Evolutionary conservation across 2,113 vertebrate genomes (phyloP).

Genomic region (Neomonachus schauinslandi): DNA sequence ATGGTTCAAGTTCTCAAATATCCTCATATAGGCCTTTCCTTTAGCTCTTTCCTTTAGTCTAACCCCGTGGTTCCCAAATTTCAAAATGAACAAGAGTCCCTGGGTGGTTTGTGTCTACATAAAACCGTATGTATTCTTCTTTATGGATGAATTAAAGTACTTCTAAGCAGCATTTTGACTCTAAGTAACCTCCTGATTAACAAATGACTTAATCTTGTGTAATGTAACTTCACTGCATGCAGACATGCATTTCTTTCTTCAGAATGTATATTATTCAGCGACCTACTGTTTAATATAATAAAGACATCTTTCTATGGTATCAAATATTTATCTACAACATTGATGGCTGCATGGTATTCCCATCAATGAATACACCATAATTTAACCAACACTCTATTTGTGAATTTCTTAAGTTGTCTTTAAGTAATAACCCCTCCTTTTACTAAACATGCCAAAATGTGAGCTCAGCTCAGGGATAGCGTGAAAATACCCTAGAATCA

Average conservation of each 20-base stretch:
- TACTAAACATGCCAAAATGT: not conserved
- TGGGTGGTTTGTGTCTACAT: not conserved
- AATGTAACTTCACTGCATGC: not conserved
- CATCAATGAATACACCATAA: not conserved
- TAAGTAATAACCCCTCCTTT: not conserved
- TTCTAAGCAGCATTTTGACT: not conserved
- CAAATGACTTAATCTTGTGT: not conserved
- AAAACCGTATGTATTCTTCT: not conserved
- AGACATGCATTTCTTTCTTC: not conserved
- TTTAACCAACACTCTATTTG: not conserved
- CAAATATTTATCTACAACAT: not conserved
- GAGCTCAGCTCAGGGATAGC: not conserved
- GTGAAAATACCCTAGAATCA: not conserved
- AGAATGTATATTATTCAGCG: not conserved
- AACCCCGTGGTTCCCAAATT: not conserved
- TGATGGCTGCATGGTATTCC: not conserved
- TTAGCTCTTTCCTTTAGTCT: not conserved
- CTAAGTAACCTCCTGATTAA: not conserved
- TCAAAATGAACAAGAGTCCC: not conserved
- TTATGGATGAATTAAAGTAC: not conserved
- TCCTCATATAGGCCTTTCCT: not conserved
- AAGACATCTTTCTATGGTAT: not conserved
- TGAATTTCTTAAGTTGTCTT: not conserved
- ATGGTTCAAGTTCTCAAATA: not conserved
- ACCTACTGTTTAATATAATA: not conserved